Conservation (phyloP, 2,888 invertebrate genomes). For the Bedellia somnulentella region DNA sequence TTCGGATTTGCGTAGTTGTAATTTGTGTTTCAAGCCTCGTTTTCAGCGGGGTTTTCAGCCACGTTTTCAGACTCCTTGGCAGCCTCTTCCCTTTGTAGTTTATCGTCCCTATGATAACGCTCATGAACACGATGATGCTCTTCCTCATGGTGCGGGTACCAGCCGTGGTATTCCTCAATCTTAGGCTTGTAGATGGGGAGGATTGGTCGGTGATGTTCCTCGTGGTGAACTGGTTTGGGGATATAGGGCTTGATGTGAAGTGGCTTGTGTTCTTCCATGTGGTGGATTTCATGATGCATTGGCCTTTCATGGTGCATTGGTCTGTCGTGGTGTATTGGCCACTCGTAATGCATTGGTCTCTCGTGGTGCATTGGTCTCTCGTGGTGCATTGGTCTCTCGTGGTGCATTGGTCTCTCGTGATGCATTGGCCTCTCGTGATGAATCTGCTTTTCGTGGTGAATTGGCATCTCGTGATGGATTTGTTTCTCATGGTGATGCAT, state of each 20-base stretch:
- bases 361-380: not conserved
- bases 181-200: no score
- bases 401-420: constrained; percentile 1
- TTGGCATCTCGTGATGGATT: not conserved
- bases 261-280: not conserved
- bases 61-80: no score
- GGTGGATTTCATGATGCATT: constrained; percentile 1
- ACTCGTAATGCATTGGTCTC: constrained; percentile 1
- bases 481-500: not conserved
- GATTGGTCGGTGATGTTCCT: not conserved
- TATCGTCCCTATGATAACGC: not conserved
- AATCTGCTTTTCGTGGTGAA: not conserved
- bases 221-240: not conserved
- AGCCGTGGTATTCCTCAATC: constrained; percentile 1
- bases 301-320: not conserved
- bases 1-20: no score
- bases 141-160: not conserved
- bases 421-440: not conserved
- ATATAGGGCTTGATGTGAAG: not conserved
- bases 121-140: not conserved
- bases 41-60: no score
- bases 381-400: not conserved
- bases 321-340: not conserved
- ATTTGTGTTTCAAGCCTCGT: no score
- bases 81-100: not conserved